Base-by-base conservation (phyloP, 2,797 vertebrate genomes). In the Alosa sapidissima region DNA sequence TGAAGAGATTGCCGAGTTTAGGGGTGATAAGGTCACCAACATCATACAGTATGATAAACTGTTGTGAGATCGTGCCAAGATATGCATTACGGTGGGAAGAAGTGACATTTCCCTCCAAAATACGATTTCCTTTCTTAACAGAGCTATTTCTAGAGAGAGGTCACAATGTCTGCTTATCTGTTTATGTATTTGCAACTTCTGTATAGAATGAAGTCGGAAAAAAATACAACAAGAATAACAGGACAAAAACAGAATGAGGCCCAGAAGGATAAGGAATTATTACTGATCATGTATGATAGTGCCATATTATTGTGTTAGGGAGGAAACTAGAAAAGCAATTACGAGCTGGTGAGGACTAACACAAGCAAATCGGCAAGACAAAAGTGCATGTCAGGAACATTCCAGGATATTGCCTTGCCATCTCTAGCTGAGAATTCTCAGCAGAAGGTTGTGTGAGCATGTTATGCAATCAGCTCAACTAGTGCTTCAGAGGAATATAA, bases 1-100 rank as follows among this genome's bases (percentile, higher is more conserved):
- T 72, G 9, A 81, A 81, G 51, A 75, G 28, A 85, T 52, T 41
- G 82, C 45, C 81, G 33, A 48, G 75, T 72, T 60, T 83, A 52
- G 60, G 55, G 81, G 62, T 68, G 81, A 62, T 4, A 33, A 60
- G 81, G 62, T 86, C 85, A 86, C 49, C 11, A 65, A 85, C 87
- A 87, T 81, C 36, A 60, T 82, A 81, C 48, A 81, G 60, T 47
- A 48, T 52, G 24, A 82, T 84, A 84, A 85, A 85, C 60, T 55
- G 84, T 78, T 78, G 36, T 78, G 72, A 78, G 72, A 47, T 45
- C 1, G 28, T 78, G 72, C 72, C 72, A 78, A 78, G 72, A 78
- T 78, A 41, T 45, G 41, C 41, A 21, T 5, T 78, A 47, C 41
- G 3, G 41, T 45, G 11, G 41, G 19, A 45, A 36, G 68, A 75